Base-by-base conservation (phyloP, 1,140 invertebrate species). In the Linepithema humile region DNA sequence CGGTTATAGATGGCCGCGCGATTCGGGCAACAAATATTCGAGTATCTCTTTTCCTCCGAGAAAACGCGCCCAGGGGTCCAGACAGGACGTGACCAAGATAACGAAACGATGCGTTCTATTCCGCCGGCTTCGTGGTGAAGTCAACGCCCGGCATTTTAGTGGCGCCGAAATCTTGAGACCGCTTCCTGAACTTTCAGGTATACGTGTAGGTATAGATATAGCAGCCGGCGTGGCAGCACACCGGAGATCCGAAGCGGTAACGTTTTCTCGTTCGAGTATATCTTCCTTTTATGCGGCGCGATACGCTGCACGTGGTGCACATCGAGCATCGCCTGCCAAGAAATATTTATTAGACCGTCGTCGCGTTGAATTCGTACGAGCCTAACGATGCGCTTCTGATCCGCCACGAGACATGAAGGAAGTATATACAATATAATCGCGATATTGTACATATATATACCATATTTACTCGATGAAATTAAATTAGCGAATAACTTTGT, bases 71-170 rank as follows among this genome's bases (percentile, higher is more conserved):
- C 74, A 72, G 40, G 85, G 85, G 85, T 87, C 82, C 73, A 80
- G 87, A 85, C 83, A 73, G 65, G 43, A 89, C 87, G 87, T 88
- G 87, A 89, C 87, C 78, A 59, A 85, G 87, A 89, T 89, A 89
- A 89, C 83, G 78, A 88, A 88, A 85, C 77, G 74, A 67, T 60
- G 73, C 60, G 73, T 67, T 85, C 62, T 69, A 78, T 78, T 78
- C 80, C 45, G 29, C n/a, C 43, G 29, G 53, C 45, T 40, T 15
- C 32, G 60, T 32, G 40, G 69, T 20, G 29, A 60, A 85, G 62
- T 74, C 84, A 70, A 55, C 78, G 77, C 55, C 57, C 53, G 45
- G 53, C 80, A 70, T 84, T 88, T 75, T 50, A 73, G 72, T 64
- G 57, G 65, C 85, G 62, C 70, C 87, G 64, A 88, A 80, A 88